Evolutionary conservation across 1,140 invertebrate genomes (phyloP), one percentile per base, ranked within the genome.

Genomic region (Nymphalis io): DNA sequence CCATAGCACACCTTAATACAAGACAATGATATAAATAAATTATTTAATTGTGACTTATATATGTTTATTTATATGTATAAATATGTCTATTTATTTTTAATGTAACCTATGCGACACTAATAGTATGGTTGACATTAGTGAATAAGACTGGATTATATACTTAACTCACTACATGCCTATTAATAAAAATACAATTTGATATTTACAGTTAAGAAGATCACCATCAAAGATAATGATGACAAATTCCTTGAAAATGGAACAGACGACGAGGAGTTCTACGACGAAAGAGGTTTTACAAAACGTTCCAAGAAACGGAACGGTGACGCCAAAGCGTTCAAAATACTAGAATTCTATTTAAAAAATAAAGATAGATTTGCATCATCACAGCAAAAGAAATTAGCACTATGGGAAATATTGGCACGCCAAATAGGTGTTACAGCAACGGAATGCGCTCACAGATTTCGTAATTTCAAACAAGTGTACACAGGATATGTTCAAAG

Each of bases 401-500:
- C 72, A 0, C 68, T 90, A 1, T 91, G 89, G 89, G 82, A 85
- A n/a, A 38, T 73, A 4, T 42, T 90, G 0, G 81, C 82, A 0
- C 81, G 80, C 27, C 76, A 88, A 65, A 79, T 90, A 5, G 86
- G 83, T 1, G 73, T 91, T 12, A 69, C 82, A 0, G 81, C 82
- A 0, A 74, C 78, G 0, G 83, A 90, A 72, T 90, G 88, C 44
- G 86, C 87, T 0, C 86, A 89, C 16, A 80, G 87, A 61, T 88
- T 91, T 64, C 81, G 87, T 53, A 85, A 86, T 58, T 70, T 91
- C 33, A 91, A 91, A 74, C 86, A 90, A 69, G 82, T 87, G 0
- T 91, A 91, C 68, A 88, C 72, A 1, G 65, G 70, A 11, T 88
- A 89, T 48, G 77, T 91, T 0, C 85, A 90, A 68, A 82, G 87